phyloP scores from a whole-genome alignment of 2,888 invertebrate genomes.

The Apodemia hepburni region DNA sequence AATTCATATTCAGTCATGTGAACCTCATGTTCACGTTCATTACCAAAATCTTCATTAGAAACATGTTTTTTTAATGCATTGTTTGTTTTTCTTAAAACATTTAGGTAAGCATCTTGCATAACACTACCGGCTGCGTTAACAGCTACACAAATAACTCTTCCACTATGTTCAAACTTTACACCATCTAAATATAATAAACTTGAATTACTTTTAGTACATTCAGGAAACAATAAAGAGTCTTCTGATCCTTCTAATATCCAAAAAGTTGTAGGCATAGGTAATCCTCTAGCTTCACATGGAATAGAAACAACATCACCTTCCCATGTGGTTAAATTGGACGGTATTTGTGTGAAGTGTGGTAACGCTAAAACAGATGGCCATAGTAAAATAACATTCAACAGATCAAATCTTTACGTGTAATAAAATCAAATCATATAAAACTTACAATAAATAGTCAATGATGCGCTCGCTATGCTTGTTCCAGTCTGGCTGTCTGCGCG shows the following conservation, averaged over 20 bases:
- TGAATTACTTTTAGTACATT: constrained; percentile 71
- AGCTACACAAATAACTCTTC: constrained; percentile 73
- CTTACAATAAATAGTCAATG: constrained; percentile 95
- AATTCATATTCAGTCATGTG: constrained; percentile 87
- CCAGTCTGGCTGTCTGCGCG: constrained; percentile 95
- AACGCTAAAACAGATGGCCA: constrained; percentile 86
- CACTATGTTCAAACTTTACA: constrained; percentile 65
- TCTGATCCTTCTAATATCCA: constrained; percentile 97
- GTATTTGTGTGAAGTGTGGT: constrained; percentile 92
- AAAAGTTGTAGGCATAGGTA: constrained; percentile 95
- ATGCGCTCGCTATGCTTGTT: constrained; percentile 91
- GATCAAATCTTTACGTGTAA: constrained; percentile 60
- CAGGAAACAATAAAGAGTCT: constrained; percentile 80
- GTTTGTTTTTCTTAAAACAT: constrained; percentile 66
- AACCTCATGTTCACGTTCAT: constrained; percentile 57
- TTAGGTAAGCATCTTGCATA: constrained; percentile 74
- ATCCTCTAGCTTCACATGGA: constrained; percentile 94
- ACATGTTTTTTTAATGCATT: constrained; percentile 58
- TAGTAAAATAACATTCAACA: constrained; percentile 62
- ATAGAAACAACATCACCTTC: constrained; percentile 93
- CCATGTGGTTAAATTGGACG: constrained; percentile 93
- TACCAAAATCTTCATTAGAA: constrained; percentile 50
- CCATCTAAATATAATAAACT: constrained; percentile 71
- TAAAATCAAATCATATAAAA: constrained; percentile 54
- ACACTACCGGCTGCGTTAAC: constrained; percentile 74